Evolutionary conservation across 2,797 vertebrate genomes (phyloP), one percentile per base, ranked within the genome.

Genomic region (Falco rusticolus): DNA sequence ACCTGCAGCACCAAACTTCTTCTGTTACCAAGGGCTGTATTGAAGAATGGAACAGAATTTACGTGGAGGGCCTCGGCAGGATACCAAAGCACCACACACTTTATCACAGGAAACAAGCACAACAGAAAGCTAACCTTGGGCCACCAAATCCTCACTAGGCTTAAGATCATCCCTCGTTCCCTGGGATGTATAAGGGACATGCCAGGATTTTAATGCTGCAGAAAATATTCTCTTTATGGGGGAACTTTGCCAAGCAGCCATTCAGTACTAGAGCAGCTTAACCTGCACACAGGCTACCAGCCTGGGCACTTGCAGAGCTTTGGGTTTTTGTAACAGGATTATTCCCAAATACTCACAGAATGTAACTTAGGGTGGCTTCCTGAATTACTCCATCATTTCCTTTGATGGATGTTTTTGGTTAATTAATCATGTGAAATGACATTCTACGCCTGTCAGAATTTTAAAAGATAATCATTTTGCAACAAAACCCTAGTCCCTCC

Each of bases 1-100:
- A 22, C 54, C 11, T n/a, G 63, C 4, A 76, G 54, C 54, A 48
- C 41, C 45, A 10, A 34, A 31, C 5, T 13, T 25, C 8, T 37
- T 51, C 47, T 26, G 1, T 20, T 21, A 13, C n/a, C 82, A 60
- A 69, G 29, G 25, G 21, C 21, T 16, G 20, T 1, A 2, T 0
- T 11, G 18, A 56, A 45, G 53, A 45, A 20, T 0, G 6, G 25
- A 75, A 63, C 5, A 8, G 53, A 47, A 50, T 11, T 71, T 12
- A 11, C 0, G 0, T 5, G 45, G 26, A 63, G 24, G 51, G 16
- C 21, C n/a, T 24, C 3, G 2, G 19, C 51, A 25, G n/a, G 57
- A n/a, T 21, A 41, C 47, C 51, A 22, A 57, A n/a, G 16, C 43
- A 65, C 22, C 33, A 11, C 33, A 11, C 9, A 18, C 17, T n/a